phyloP scores from a whole-genome alignment of 2,113 vertebrate species.

The Istiophorus platypterus region DNA sequence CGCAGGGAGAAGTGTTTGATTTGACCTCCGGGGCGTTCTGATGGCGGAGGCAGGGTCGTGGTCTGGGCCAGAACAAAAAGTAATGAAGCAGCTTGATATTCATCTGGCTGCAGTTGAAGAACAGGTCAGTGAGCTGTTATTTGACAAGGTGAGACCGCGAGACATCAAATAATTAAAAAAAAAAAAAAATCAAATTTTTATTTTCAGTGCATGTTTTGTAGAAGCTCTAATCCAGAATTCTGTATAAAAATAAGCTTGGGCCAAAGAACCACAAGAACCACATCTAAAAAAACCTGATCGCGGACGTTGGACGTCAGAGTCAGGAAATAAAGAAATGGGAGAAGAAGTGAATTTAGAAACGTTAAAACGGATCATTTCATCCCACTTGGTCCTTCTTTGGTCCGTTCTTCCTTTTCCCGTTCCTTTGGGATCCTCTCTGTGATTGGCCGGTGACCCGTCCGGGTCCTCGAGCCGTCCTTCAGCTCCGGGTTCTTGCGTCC shows the following conservation, averaged over 20 bases:
- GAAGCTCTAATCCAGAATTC: not conserved
- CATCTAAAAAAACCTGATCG: too few species aligned
- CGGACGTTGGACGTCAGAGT: too few species aligned
- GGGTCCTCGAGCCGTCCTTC: not conserved
- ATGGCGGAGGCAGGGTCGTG: not conserved
- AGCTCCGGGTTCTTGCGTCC: not conserved
- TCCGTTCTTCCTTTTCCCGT: not conserved
- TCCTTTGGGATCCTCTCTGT: not conserved
- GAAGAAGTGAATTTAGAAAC: not conserved
- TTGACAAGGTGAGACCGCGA: not conserved
- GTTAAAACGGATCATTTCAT: too few species aligned
- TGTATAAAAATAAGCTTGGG: not conserved
- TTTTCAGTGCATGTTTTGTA: not conserved
- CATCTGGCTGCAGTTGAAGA: constrained; percentile 13
- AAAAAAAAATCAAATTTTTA: not conserved
- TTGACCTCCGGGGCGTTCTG: not conserved
- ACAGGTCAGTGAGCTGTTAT: constrained; percentile 8
- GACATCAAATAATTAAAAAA: not conserved
- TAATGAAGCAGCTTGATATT: constrained; percentile 35
- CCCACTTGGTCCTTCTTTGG: not conserved
- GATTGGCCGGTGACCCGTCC: not conserved
- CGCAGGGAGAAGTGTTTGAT: not conserved
- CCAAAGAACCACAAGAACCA: not conserved
- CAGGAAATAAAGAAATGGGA: too few species aligned
- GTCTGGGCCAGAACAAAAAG: not conserved